Percentiles rank a stretch among this genome's conserved stretches.
Conservation (phyloP, 2,888 invertebrate species). For the Linnaemya vulpina region DNA sequence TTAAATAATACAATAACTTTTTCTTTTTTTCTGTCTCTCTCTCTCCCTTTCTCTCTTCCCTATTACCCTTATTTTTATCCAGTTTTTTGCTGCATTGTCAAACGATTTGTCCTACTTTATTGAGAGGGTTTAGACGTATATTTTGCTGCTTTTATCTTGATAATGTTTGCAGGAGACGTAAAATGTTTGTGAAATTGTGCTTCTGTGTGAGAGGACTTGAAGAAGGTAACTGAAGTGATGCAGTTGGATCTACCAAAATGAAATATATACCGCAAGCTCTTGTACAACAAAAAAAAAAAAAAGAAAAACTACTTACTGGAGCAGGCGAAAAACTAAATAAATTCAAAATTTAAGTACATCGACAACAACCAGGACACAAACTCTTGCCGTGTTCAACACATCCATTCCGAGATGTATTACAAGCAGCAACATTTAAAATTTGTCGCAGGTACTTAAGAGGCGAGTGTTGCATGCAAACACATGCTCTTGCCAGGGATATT, state of each 20-base stretch:
- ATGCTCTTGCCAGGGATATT: not conserved
- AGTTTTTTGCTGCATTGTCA: conserved; percentile 62
- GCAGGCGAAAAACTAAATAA: conserved; percentile 10
- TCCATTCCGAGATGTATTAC: not conserved
- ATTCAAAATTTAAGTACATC: conserved; percentile 44
- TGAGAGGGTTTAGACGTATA: conserved; percentile 33
- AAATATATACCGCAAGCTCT: conserved; percentile 68
- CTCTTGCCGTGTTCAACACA: not conserved
- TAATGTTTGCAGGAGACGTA: not conserved
- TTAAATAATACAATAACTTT: not conserved
- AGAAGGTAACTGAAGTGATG: conserved; percentile 54
- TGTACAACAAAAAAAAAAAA: conserved; percentile 18
- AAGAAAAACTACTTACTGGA: not conserved
- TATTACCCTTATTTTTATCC: conserved; percentile 1
- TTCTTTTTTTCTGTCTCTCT: conserved; percentile 6
- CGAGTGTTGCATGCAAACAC: conserved; percentile 18
- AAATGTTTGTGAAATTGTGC: not conserved
- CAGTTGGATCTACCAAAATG: conserved; percentile 68
- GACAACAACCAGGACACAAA: conserved; percentile 35
- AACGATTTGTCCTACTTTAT: conserved; percentile 66
- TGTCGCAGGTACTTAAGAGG: conserved; percentile 65
- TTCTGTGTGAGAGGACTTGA: conserved; percentile 13
- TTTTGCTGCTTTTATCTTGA: conserved; percentile 6
- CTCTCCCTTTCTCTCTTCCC: not conserved
- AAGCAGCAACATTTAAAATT: conserved; percentile 28